A percentile compares a stretch with the other conserved stretches of the same genome.
phyloP scores from a whole-genome alignment of 53 echinoderm and acorn worm species.

The Stichopus horrens region DNA sequence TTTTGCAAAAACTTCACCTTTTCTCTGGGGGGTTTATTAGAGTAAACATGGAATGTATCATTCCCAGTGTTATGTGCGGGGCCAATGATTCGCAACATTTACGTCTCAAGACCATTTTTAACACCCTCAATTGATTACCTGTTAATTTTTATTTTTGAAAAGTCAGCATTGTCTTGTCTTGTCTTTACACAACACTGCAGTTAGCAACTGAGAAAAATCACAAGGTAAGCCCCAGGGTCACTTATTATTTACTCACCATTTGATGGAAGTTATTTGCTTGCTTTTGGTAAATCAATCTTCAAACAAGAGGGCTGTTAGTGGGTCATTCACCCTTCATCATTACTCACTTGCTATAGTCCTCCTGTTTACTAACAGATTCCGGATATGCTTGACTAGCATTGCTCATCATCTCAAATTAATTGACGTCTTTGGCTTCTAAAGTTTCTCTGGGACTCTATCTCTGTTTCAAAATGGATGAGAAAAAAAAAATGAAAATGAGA shows the following conservation, averaged over 20 bases:
- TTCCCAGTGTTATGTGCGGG: no score
- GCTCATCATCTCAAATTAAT: conserved; percentile 30
- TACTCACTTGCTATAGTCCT: not conserved
- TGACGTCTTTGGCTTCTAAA: conserved; percentile 7
- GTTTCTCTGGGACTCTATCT: not conserved
- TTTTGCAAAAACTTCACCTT: no score
- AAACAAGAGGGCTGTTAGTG: not conserved
- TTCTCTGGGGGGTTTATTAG: no score
- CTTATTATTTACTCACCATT: not conserved
- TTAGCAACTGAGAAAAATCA: no score
- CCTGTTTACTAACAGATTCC: conserved; percentile 20
- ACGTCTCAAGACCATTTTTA: no score
- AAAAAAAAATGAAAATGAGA: not conserved
- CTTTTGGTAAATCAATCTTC: not conserved
- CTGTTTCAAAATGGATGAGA: not conserved
- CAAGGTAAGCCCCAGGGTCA: not conserved
- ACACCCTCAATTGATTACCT: no score
- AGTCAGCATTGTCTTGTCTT: no score
- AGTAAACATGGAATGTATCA: no score
- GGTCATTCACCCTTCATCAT: conserved; percentile 9
- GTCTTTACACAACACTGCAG: no score
- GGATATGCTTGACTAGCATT: conserved; percentile 24
- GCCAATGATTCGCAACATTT: no score
- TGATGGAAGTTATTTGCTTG: not conserved
- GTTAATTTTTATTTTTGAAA: no score